Evolutionary conservation across 2,113 vertebrate species (phyloP).

Genomic region (Drymodes brunneopygia): DNA sequence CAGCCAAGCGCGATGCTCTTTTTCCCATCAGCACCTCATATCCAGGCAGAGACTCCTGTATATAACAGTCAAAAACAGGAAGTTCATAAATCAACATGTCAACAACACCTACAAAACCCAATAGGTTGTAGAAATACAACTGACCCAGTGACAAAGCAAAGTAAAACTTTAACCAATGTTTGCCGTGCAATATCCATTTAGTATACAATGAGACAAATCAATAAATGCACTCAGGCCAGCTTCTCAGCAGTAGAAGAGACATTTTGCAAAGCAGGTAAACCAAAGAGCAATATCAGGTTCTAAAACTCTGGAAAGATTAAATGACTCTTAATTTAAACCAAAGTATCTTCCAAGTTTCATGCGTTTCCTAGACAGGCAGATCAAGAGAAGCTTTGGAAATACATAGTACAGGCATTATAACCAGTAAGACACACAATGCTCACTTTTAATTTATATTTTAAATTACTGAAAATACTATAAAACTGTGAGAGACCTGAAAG

Average conservation of each 20-base stretch:
- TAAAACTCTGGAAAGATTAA: not conserved
- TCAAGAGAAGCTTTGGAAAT: not conserved
- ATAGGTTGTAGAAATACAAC: not conserved
- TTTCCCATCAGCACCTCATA: constrained; percentile 61
- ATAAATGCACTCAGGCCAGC: not conserved
- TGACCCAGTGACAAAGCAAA: not conserved
- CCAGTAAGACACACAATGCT: not conserved
- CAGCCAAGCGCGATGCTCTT: constrained; percentile 11
- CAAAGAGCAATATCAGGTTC: not conserved
- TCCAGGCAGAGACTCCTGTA: constrained; percentile 40
- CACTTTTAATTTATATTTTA: not conserved
- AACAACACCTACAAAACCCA: not conserved
- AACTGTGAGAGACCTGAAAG: not conserved
- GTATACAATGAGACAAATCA: not conserved
- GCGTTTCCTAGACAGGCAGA: not conserved
- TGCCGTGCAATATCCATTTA: not conserved
- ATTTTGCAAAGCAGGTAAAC: not conserved
- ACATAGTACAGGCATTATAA: not conserved
- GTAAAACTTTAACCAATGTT: constrained; percentile 54
- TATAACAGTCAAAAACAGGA: not conserved
- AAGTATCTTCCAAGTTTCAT: not conserved
- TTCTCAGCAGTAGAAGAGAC: not conserved
- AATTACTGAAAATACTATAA: not conserved
- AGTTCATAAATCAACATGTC: not conserved
- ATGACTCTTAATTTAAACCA: not conserved